Evolutionary conservation across 2,888 invertebrate species (phyloP).

Genomic region (Watsonalla binaria): DNA sequence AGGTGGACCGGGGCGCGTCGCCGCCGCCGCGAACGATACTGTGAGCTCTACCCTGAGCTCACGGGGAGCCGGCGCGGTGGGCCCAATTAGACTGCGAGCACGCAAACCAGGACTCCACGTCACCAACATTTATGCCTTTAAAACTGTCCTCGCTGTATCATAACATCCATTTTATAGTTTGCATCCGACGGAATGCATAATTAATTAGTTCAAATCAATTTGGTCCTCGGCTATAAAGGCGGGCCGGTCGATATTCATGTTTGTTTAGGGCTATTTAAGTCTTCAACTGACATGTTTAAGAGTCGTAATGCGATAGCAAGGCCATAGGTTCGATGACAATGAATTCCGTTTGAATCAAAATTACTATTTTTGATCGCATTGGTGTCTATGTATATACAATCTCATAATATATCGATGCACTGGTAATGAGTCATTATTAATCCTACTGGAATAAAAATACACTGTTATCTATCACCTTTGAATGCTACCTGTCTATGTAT

Average conservation of each 20-base stretch:
- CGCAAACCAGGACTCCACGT: conserved; percentile 2
- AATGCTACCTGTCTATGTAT: no score
- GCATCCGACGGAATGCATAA: neutral
- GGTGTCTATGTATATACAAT: no score
- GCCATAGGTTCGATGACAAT: no score
- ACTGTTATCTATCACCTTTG: no score
- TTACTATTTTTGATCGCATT: no score
- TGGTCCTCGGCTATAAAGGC: neutral
- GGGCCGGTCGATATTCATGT: neutral
- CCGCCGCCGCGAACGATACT: neutral
- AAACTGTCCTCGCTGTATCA: neutral
- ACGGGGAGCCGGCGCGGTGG: conserved; percentile 9
- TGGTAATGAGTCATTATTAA: no score
- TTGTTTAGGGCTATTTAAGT: neutral
- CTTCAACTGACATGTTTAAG: no score
- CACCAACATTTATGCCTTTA: conserved; percentile 3
- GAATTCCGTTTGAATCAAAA: no score
- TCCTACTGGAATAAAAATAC: no score
- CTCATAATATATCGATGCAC: no score
- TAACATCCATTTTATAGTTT: conserved; percentile 1
- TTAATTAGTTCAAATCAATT: neutral
- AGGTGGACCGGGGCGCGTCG: conserved; percentile 4
- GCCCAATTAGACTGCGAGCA: conserved; percentile 23
- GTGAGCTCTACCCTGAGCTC: neutral
- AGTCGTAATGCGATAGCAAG: no score